A percentile compares a stretch with the other conserved stretches of the same genome.
phyloP scores from a whole-genome alignment of 2,113 vertebrate genomes.

The Prunella fulvescens region DNA sequence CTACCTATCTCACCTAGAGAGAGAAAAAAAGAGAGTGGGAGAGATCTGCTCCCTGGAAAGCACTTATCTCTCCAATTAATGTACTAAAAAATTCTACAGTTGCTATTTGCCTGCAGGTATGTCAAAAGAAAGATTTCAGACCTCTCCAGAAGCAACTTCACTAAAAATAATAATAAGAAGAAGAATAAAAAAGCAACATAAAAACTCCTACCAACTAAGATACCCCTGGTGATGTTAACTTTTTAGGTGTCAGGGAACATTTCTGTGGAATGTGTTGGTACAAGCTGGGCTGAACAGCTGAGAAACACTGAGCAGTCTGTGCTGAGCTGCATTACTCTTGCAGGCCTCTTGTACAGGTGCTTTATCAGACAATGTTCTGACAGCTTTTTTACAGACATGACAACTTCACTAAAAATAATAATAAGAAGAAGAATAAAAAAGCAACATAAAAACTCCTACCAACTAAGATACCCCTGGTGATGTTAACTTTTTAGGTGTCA shows the following conservation, averaged over 20 bases:
- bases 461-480: background rate
- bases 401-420: background rate
- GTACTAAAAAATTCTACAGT: background rate
- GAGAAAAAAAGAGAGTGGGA: background rate
- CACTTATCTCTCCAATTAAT: background rate
- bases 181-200: background rate
- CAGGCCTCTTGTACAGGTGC: background rate
- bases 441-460: background rate
- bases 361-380: background rate
- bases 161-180: background rate
- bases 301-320: background rate
- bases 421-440: background rate
- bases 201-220: background rate
- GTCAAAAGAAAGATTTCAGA: background rate
- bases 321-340: background rate
- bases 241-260: background rate
- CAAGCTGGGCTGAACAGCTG: background rate
- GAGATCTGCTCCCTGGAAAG: background rate
- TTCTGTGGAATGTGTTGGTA: background rate
- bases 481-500: background rate
- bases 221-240: background rate
- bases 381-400: background rate
- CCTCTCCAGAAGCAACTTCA: background rate
- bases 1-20: background rate
- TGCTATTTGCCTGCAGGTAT: background rate